A percentile compares a stretch with the other conserved stretches of the same genome.
These are phyloP conservation scores for Acleris cristana DNA, from an alignment of 2,888 invertebrate species.

Conservation along the genomic window DNA sequence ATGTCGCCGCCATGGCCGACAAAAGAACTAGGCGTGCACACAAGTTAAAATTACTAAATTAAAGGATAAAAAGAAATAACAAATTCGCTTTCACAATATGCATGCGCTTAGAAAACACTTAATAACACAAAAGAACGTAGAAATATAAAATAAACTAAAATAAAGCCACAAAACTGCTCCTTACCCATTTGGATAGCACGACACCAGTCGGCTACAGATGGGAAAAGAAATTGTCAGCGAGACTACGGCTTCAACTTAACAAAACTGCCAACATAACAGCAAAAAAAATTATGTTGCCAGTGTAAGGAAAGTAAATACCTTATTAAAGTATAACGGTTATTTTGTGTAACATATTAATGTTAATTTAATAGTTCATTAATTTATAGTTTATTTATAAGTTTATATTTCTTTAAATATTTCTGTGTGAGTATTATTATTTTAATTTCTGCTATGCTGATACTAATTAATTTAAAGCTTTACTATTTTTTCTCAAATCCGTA, in stretches of 20 bases:
- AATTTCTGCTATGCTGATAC: too few relatives aligned
- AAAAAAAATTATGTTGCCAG: conserved; percentile 49
- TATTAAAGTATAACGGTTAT: not conserved
- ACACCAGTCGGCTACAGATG: conserved; percentile 83
- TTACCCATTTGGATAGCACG: conserved; percentile 83
- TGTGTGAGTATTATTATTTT: too few relatives aligned
- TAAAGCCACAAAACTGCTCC: conserved; percentile 74
- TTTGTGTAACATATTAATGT: too few relatives aligned
- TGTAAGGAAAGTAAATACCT: conserved; percentile 7
- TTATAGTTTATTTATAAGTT: too few relatives aligned
- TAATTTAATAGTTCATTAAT: too few relatives aligned
- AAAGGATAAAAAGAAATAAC: conserved; percentile 41
- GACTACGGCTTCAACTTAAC: conserved; percentile 65
- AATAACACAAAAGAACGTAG: conserved; percentile 54
- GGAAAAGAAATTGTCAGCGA: conserved; percentile 80
- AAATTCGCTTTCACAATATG: conserved; percentile 59
- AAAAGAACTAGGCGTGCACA: conserved; percentile 62
- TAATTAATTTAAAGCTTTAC: too few relatives aligned
- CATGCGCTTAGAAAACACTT: conserved; percentile 56
- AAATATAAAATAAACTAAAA: conserved; percentile 58
- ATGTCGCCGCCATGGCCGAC: conserved; percentile 84
- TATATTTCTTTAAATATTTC: too few relatives aligned
- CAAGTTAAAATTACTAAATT: conserved; percentile 44
- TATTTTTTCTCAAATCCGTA: too few relatives aligned
- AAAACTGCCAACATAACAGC: conserved; percentile 62